Conservation (phyloP, 2,797 vertebrate genomes). For the Gobionotothen gibberifrons region DNA sequence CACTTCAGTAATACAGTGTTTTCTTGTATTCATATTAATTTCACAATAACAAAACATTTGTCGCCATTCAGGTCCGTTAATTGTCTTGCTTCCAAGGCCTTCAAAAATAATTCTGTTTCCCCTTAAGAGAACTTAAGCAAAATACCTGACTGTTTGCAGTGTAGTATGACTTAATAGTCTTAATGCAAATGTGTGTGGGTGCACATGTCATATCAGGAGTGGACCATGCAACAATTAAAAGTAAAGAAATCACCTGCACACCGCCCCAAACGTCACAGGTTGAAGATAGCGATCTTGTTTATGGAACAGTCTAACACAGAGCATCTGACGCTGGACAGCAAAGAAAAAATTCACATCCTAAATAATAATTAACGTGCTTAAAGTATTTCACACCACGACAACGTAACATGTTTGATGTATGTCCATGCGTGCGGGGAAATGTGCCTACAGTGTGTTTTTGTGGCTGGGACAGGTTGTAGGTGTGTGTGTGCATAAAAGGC, state of each 20-base stretch:
- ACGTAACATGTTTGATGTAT: background rate
- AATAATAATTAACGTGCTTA: conserved; percentile 35
- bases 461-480: conserved; percentile 12
- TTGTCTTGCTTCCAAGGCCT: background rate
- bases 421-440: background rate
- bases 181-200: background rate
- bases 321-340: conserved; percentile 40
- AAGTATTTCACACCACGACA: conserved; percentile 1
- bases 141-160: background rate
- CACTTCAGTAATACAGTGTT: too few relatives aligned
- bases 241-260: background rate
- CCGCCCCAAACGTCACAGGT: conserved; percentile 25
- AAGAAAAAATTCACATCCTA: conserved; percentile 37
- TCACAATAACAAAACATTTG: background rate
- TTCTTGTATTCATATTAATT: background rate
- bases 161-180: background rate
- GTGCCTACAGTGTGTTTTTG: conserved; percentile 8
- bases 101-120: background rate
- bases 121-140: background rate
- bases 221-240: background rate
- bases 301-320: conserved; percentile 28
- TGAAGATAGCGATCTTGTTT: conserved; percentile 49
- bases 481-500: conserved; percentile 16
- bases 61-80: background rate
- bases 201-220: background rate